phyloP scores from a whole-genome alignment of 2,797 vertebrate genomes.

The Babyrousa celebensis region DNA sequence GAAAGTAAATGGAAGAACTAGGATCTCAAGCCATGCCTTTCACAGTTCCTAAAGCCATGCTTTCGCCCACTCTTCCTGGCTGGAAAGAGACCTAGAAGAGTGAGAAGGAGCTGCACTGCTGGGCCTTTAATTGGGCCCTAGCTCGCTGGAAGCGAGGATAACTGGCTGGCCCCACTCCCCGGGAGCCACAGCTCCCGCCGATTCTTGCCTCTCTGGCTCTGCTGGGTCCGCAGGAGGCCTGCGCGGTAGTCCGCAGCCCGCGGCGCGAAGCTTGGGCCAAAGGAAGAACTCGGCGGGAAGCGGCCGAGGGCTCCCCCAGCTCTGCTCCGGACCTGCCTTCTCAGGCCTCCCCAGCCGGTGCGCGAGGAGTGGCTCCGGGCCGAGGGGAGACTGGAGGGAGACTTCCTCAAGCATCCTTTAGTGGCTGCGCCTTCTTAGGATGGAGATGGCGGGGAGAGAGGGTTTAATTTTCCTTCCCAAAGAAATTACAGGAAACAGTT shows the following conservation, averaged over 20 bases:
- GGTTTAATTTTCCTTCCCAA: conserved; percentile 78
- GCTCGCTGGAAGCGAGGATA: neutral
- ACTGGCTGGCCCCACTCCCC: neutral
- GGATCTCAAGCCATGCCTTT: conserved; percentile 40
- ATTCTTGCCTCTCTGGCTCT: neutral
- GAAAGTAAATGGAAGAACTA: neutral
- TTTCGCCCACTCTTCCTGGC: neutral
- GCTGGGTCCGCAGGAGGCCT: conserved; percentile 49
- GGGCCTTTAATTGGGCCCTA: neutral
- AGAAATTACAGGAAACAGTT: conserved; percentile 83
- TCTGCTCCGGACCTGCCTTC: conserved; percentile 52
- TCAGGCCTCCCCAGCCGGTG: neutral
- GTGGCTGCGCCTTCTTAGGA: conserved; percentile 56
- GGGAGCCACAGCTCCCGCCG: neutral
- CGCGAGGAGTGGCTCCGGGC: conserved; percentile 29
- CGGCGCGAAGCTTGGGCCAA: neutral
- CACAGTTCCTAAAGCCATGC: conserved; percentile 37
- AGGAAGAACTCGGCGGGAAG: conserved; percentile 64
- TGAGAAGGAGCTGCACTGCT: neutral
- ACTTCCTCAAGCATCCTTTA: conserved; percentile 68
- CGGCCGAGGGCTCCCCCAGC: conserved; percentile 9
- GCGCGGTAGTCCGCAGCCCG: neutral
- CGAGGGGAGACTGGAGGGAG: neutral
- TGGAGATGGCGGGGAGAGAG: conserved; percentile 46
- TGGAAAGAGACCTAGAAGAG: neutral